Evolutionary conservation across 1,140 invertebrate genomes (phyloP), one percentile per base, ranked within the genome.

Genomic region (Wiebesia pumilae): DNA sequence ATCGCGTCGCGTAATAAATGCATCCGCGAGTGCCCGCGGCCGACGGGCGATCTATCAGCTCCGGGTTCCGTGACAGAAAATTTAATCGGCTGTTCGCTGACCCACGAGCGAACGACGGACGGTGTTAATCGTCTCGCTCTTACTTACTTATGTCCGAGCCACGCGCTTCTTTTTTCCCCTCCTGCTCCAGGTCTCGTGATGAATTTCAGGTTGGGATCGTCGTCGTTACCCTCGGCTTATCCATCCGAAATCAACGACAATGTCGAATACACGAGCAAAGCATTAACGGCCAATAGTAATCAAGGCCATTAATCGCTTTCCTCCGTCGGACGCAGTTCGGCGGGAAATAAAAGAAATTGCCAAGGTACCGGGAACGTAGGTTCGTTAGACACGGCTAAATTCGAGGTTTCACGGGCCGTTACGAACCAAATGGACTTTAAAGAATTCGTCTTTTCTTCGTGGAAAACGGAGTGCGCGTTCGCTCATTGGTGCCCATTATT

Each of bases 311-410:
- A 16, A 54, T 54, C 51, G 19, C 6, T 10, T 54, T 54, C 9
- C 7, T 54, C 51, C 51, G 2, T 54, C 1, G 51, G 12, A 47
- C 12, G 51, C 7, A 67, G 65, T 14, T 16, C 7, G 10, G 24
- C 14, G 24, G 21, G 3, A 58, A 35, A 51, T 33, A 58, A 35
- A 35, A 43, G 21, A 51, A 43, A 43, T 24, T 51, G 54, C 79
- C 33, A n/a, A n/a, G 69, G 33, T 81, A 81, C 80, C 62, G n/a
- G 33, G 62, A 81, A 81, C 24, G 62, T 33, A 7, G 0, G 40
- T 75, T 73, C 69, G n/a, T 83, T 83, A 38, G 81, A 75, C 69
- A 83, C 40, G 65, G 65, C 6, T 81, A 19, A 65, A 81, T 81
- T 40, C 24, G 47, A 79, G 21, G 47, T 79, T 54, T 79, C 47